Evolutionary conservation across 2,113 vertebrate species (phyloP).

Genomic region (Oreocharis arfaki): DNA sequence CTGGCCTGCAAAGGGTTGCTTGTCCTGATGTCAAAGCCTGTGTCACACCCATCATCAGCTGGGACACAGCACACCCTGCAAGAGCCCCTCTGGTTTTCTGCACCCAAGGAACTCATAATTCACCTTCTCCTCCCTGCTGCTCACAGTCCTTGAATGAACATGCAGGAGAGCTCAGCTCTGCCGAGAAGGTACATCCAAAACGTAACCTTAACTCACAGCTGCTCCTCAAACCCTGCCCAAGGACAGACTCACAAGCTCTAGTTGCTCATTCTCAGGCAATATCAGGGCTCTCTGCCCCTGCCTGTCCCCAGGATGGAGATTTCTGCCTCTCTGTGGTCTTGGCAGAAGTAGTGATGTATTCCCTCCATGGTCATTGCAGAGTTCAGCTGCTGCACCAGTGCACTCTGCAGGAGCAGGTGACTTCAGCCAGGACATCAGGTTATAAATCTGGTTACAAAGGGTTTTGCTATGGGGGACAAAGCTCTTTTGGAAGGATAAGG

Average conservation of each 20-base stretch:
- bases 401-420: neutral
- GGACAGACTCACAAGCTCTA: fast-evolving
- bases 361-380: neutral
- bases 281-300: neutral
- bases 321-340: neutral
- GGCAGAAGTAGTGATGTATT: neutral
- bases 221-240: neutral
- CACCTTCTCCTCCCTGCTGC: neutral
- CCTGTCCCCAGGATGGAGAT: neutral
- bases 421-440: neutral
- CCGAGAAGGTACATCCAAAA: neutral
- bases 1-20: neutral
- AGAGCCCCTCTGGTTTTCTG: neutral
- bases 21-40: neutral
- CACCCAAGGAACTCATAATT: neutral
- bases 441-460: neutral
- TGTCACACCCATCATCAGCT: neutral
- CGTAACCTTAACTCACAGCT: neutral
- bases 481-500: neutral
- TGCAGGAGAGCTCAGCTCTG: neutral
- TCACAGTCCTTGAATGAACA: neutral
- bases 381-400: too few relatives aligned
- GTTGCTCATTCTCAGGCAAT: fast-evolving
- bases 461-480: neutral
- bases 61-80: neutral